phyloP scores from a whole-genome alignment of 2,888 invertebrate genomes.

The Parnassius smintheus region DNA sequence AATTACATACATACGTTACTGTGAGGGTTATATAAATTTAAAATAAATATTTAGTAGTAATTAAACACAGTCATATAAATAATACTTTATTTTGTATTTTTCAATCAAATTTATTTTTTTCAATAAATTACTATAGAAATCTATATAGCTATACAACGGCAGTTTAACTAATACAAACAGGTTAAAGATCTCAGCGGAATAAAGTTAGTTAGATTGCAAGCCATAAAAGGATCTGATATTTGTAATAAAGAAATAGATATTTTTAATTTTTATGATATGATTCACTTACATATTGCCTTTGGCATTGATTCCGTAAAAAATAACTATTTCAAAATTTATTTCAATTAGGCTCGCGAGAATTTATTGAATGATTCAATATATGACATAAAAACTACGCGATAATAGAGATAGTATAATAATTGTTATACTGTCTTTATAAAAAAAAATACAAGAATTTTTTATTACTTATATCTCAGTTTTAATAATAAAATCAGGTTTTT shows the following conservation, averaged over 20 bases:
- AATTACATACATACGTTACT: too few relatives aligned
- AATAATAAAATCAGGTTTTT: too few relatives aligned
- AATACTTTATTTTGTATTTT: too few relatives aligned
- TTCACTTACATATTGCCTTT: constrained; percentile 50
- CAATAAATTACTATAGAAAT: constrained; percentile 32
- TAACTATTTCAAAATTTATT: constrained; percentile 20
- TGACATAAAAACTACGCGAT: too few relatives aligned
- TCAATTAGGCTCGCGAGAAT: constrained; percentile 23
- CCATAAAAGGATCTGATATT: neutral
- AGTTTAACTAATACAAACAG: constrained; percentile 44
- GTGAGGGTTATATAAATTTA: neutral
- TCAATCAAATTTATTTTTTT: neutral
- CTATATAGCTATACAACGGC: constrained; percentile 54
- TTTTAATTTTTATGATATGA: constrained; percentile 53
- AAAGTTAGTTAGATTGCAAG: constrained; percentile 8
- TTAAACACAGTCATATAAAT: neutral
- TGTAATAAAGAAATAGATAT: constrained; percentile 8
- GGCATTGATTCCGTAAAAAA: constrained; percentile 38
- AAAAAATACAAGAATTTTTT: too few relatives aligned
- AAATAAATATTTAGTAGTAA: neutral
- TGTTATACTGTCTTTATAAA: too few relatives aligned
- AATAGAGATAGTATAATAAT: too few relatives aligned
- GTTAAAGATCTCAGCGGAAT: constrained; percentile 22
- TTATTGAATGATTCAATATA: neutral
- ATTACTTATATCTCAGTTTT: too few relatives aligned